phyloP scores from a whole-genome alignment of 2,113 vertebrate genomes.

The Eidolon helvum region DNA sequence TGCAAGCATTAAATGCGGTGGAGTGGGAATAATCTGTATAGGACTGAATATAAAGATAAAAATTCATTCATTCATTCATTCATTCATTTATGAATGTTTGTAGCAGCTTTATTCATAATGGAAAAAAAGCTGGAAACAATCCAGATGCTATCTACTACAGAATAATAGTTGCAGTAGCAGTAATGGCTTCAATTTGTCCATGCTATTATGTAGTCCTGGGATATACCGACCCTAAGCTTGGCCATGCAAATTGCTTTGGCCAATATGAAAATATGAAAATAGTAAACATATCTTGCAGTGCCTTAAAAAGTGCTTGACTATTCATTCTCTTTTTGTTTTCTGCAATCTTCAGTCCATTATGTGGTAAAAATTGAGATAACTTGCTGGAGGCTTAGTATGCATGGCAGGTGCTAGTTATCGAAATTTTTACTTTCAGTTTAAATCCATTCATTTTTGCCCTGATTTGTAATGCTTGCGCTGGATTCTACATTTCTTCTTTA shows the following conservation, averaged over 20 bases:
- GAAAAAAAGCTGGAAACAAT: not conserved
- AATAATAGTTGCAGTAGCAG: not conserved
- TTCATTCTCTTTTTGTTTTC: not conserved
- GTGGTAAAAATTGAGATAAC: not conserved
- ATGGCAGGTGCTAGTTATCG: not conserved
- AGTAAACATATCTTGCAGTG: not conserved
- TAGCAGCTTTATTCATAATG: not conserved
- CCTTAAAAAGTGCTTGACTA: not conserved
- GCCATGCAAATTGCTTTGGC: not conserved
- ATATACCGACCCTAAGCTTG: not conserved
- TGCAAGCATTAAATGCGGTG: not conserved
- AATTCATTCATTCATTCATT: too few species aligned
- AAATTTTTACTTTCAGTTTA: not conserved
- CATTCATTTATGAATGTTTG: not conserved
- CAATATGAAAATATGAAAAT: too few species aligned
- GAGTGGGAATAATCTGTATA: not conserved
- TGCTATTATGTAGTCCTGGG: rapidly evolving
- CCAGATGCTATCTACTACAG: not conserved
- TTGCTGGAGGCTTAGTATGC: not conserved
- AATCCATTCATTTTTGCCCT: too few species aligned
- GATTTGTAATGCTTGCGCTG: not conserved
- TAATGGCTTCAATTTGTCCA: not conserved
- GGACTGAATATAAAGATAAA: not conserved
- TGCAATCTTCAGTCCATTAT: too few species aligned
- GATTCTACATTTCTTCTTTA: not conserved